Evolutionary conservation across 2,797 vertebrate species (phyloP).

Genomic region (Alcedo quadribrachys): DNA sequence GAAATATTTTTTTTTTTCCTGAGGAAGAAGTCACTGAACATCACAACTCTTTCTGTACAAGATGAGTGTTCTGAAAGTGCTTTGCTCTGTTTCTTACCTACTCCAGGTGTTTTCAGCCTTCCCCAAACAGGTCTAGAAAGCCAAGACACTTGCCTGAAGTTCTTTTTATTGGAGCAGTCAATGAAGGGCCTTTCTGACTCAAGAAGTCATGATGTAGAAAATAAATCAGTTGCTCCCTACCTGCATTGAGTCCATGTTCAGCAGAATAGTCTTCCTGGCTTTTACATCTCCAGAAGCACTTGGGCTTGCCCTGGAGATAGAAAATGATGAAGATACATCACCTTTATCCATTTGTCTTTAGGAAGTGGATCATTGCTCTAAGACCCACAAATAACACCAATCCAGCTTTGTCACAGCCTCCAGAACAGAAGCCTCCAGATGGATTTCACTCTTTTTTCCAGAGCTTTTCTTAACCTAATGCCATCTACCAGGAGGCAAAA

Average conservation of each 20-base stretch:
- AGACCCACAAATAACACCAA: neutral
- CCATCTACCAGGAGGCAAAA: neutral
- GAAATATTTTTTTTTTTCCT: neutral
- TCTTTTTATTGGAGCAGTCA: neutral
- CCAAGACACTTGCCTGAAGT: neutral
- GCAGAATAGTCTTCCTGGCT: neutral
- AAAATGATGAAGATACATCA: neutral
- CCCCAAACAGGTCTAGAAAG: neutral
- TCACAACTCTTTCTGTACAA: neutral
- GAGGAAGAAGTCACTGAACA: neutral
- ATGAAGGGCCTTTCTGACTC: constrained; percentile 6
- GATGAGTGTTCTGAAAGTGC: neutral
- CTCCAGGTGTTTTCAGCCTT: neutral
- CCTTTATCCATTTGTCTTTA: neutral
- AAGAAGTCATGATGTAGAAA: neutral
- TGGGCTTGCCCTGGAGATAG: neutral
- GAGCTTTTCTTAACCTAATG: neutral
- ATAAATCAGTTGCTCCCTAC: neutral
- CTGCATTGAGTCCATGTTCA: neutral
- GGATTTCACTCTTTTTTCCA: neutral
- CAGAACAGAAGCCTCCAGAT: neutral
- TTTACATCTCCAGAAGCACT: neutral
- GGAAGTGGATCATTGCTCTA: neutral
- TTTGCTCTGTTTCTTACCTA: neutral
- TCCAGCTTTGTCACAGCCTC: neutral